phyloP scores from a whole-genome alignment of 2,888 invertebrate species.

The Odontomyia ornata region DNA sequence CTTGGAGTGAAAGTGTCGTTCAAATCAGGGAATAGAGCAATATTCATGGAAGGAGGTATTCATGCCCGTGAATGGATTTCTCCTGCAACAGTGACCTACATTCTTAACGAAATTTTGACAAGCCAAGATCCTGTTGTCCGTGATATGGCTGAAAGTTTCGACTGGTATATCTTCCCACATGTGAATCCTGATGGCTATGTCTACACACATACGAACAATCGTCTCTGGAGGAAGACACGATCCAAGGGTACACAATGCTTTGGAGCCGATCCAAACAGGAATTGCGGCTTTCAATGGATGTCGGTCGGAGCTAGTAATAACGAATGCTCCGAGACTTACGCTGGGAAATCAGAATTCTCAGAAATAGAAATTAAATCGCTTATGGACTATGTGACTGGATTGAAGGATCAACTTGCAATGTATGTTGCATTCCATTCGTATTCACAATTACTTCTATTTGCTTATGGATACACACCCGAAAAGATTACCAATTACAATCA shows the following conservation, averaged over 20 bases:
- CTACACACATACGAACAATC: slow-evolving; percentile 71
- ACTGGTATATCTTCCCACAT: slow-evolving; percentile 80
- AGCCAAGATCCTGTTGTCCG: slow-evolving; percentile 66
- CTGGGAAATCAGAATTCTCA: slow-evolving; percentile 68
- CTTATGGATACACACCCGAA: slow-evolving; percentile 73
- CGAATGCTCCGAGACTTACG: slow-evolving; percentile 64
- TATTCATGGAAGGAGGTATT: slow-evolving; percentile 73
- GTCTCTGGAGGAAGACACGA: slow-evolving; percentile 75
- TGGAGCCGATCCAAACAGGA: slow-evolving; percentile 73
- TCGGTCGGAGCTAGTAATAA: slow-evolving; percentile 66
- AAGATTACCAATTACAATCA: slow-evolving; percentile 68
- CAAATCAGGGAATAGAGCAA: slow-evolving; percentile 65
- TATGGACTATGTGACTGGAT: slow-evolving; percentile 67
- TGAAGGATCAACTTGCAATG: slow-evolving; percentile 67
- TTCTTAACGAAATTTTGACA: slow-evolving; percentile 70
- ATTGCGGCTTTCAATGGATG: slow-evolving; percentile 73
- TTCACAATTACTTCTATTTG: slow-evolving; percentile 75
- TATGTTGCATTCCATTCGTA: slow-evolving; percentile 82
- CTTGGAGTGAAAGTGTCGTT: slow-evolving; percentile 69
- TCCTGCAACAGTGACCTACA: slow-evolving; percentile 71
- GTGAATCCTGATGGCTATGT: slow-evolving; percentile 82
- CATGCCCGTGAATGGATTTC: slow-evolving; percentile 82
- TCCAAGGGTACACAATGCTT: slow-evolving; percentile 62
- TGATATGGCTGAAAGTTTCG: slow-evolving; percentile 67
- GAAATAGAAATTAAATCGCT: slow-evolving; percentile 68